Evolutionary conservation across 2,113 vertebrate species (phyloP).

Genomic region (Progne subis): DNA sequence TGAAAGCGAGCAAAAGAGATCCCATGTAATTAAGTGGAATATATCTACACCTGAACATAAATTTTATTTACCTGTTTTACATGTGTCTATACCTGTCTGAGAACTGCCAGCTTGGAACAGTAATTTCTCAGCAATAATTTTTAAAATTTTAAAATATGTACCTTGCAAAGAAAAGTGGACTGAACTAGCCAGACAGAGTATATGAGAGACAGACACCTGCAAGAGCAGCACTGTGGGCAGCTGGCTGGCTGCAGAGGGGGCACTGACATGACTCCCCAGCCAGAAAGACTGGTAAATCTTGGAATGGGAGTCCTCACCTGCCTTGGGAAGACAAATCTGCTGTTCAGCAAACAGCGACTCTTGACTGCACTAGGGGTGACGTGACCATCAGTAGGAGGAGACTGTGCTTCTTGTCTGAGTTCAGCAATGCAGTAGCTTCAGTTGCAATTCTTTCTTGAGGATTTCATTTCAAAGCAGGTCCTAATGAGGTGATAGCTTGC

Average conservation of each 20-base stretch:
- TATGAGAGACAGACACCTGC: rapidly evolving
- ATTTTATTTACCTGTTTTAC: not conserved
- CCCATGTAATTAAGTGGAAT: not conserved
- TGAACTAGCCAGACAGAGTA: not conserved
- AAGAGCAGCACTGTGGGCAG: not conserved
- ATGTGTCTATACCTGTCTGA: not conserved
- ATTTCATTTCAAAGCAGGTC: not conserved
- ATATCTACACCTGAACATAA: not conserved
- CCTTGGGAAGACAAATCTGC: not conserved
- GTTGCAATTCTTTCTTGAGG: not conserved
- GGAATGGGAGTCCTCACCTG: not conserved
- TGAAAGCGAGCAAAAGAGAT: not conserved
- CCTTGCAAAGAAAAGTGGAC: not conserved
- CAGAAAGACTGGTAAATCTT: not conserved
- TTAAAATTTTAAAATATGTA: not conserved
- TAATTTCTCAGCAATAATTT: not conserved
- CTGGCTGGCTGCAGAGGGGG: not conserved
- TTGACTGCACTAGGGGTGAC: not conserved
- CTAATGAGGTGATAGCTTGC: not conserved
- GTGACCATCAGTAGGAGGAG: not conserved
- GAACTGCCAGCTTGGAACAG: not conserved
- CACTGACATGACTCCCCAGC: not conserved
- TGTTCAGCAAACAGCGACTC: not conserved
- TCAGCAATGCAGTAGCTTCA: not conserved
- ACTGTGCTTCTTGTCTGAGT: not conserved